phyloP scores from a whole-genome alignment of 1,140 invertebrate species.

The Drosophila mojavensis region DNA sequence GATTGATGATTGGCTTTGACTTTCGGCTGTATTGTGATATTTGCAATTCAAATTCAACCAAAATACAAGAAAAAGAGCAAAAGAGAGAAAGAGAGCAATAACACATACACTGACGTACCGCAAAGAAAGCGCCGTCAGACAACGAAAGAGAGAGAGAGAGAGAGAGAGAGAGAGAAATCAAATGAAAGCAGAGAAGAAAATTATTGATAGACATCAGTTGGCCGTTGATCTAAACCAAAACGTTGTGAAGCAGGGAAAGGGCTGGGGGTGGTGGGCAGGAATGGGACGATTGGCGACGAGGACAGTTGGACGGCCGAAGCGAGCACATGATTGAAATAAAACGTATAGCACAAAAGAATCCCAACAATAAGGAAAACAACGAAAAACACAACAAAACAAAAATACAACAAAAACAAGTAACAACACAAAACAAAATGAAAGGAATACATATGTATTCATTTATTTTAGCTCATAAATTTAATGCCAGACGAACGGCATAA shows the following conservation, averaged over 20 bases:
- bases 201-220: slow-evolving; percentile 80
- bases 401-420: slow-evolving; percentile 21
- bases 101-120: background rate
- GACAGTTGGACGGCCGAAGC: slow-evolving; percentile 38
- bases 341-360: slow-evolving; percentile 65
- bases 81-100: slow-evolving; percentile 16
- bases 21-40: slow-evolving; percentile 58
- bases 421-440: slow-evolving; percentile 11
- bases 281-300: slow-evolving; percentile 29
- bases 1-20: slow-evolving; percentile 71
- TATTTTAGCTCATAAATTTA: slow-evolving; percentile 69
- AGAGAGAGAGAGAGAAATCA: slow-evolving; percentile 13
- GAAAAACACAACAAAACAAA: slow-evolving; percentile 28
- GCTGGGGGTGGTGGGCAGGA: background rate
- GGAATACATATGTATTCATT: slow-evolving; percentile 41
- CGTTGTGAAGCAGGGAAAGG: background rate
- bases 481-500: slow-evolving; percentile 30
- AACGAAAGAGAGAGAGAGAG: slow-evolving; percentile 14
- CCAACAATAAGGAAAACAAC: slow-evolving; percentile 42
- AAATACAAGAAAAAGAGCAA: slow-evolving; percentile 12
- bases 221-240: slow-evolving; percentile 38
- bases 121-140: slow-evolving; percentile 4
- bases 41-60: slow-evolving; percentile 66
- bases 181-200: slow-evolving; percentile 37
- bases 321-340: slow-evolving; percentile 80